Evolutionary conservation across 2,797 vertebrate genomes (phyloP), one percentile per base, ranked within the genome.

Genomic region (Geotrypetes seraphini): DNA sequence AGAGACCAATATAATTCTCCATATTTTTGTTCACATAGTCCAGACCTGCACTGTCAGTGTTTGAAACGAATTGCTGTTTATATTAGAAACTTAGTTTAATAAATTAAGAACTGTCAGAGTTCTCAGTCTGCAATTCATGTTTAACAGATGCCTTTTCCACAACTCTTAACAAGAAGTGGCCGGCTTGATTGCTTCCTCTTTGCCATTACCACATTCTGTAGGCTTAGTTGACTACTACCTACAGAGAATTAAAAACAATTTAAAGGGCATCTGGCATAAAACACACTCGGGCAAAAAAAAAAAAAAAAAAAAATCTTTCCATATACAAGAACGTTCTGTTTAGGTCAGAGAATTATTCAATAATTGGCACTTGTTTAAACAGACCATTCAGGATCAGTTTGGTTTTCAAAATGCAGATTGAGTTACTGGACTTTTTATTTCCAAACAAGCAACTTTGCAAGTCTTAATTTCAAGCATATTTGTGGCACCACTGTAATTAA

Each of bases 61-160:
- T 75, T 74, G 81, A 90, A 96, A 96, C 89, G 86, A 98, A 98
- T 95, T 92, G 83, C 88, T 98, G 92, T 98, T 96, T 98, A 95
- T 96, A 98, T 96, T 98, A 95, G 89, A 88, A 83, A 84, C 87
- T 83, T 85, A 82, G 80, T 93, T 95, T 98, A 97, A 97, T 97
- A 92, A 95, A 97, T 96, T 96, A 94, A 87, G 81, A 79, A 79
- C 75, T 90, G 91, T 95, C 90, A 90, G 82, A 75, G 70, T 73
- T 67, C 77, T 76, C 70, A 75, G 78, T 67, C 78, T 79, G 72
- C 57, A 67, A 79, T 71, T 85, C 89, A 88, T 80, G 84, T 75
- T 87, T 84, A 91, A 84, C 94, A 94, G 89, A 92, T 83, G 72
- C 75, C 78, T 73, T 78, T 64, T 67, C 69, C 64, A 53, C 63